Evolutionary conservation across 2,113 vertebrate genomes (phyloP).

Genomic region (Baryphthengus martii): DNA sequence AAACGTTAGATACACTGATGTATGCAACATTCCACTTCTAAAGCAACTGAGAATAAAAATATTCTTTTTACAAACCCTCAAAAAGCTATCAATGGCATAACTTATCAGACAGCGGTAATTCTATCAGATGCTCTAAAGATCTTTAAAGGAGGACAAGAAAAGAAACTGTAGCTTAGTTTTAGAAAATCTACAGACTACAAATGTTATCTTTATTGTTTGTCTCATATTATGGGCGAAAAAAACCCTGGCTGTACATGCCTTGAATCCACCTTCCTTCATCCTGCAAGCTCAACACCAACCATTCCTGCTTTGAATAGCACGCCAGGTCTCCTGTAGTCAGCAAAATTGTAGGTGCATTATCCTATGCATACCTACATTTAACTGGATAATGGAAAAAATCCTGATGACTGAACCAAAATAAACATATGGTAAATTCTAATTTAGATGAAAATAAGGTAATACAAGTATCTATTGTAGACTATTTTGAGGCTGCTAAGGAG

Average conservation of each 20-base stretch:
- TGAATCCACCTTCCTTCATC: background rate
- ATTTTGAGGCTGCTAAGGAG: background rate
- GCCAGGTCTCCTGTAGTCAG: background rate
- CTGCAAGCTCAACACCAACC: background rate
- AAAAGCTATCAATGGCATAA: background rate
- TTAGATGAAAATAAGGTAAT: conserved; percentile 12
- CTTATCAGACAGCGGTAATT: background rate
- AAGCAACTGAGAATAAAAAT: background rate
- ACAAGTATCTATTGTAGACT: background rate
- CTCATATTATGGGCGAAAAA: background rate
- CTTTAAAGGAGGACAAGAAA: background rate
- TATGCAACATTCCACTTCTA: background rate
- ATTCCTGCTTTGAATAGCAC: background rate
- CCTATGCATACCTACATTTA: background rate
- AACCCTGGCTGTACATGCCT: background rate
- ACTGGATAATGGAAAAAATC: background rate
- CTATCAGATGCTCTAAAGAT: background rate
- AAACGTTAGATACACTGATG: background rate
- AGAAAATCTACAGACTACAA: background rate
- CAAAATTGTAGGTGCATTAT: background rate
- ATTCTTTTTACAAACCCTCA: background rate
- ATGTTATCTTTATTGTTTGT: background rate
- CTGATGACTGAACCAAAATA: background rate
- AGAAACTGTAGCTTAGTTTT: background rate
- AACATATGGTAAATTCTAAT: background rate